Percentiles rank a stretch among this genome's conserved stretches.
Evolutionary conservation across 2,113 vertebrate genomes (phyloP).

Genomic region (Clarias batrachus): DNA sequence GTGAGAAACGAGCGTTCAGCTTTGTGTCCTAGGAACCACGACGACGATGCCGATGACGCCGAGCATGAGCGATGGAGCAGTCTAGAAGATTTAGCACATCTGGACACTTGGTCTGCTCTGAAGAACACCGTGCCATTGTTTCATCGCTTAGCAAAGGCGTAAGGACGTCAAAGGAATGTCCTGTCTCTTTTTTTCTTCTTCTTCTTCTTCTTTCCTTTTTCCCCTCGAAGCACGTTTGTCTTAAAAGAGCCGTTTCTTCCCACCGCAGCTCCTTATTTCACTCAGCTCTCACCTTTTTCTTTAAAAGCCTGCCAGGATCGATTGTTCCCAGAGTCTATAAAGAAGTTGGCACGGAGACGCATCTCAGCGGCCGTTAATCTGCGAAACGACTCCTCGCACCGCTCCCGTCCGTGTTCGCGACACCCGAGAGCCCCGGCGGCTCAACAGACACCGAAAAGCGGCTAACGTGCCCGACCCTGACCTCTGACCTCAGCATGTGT

Average conservation of each 20-base stretch:
- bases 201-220: too few species aligned
- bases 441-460: constrained; percentile 29
- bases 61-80: not conserved
- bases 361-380: constrained; percentile 63
- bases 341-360: constrained; percentile 35
- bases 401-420: not conserved
- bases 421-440: not conserved
- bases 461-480: constrained; percentile 20
- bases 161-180: constrained; percentile 68
- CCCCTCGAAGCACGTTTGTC: constrained; percentile 36
- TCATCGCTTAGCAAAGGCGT: constrained; percentile 59
- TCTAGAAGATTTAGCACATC: constrained; percentile 61
- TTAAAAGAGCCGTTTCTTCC: constrained; percentile 20
- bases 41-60: too few species aligned
- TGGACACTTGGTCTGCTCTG: constrained; percentile 42
- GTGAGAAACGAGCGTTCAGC: not conserved
- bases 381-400: constrained; percentile 43
- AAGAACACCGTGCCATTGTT: constrained; percentile 61
- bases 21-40: not conserved
- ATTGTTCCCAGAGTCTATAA: not conserved
- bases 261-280: not conserved
- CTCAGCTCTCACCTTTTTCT: not conserved
- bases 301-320: not conserved
- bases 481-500: constrained; percentile 43
- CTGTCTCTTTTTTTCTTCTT: constrained; percentile 53